Conservation (phyloP, 1,140 invertebrate genomes). For the Stenopsyche tienmushanensis region DNA sequence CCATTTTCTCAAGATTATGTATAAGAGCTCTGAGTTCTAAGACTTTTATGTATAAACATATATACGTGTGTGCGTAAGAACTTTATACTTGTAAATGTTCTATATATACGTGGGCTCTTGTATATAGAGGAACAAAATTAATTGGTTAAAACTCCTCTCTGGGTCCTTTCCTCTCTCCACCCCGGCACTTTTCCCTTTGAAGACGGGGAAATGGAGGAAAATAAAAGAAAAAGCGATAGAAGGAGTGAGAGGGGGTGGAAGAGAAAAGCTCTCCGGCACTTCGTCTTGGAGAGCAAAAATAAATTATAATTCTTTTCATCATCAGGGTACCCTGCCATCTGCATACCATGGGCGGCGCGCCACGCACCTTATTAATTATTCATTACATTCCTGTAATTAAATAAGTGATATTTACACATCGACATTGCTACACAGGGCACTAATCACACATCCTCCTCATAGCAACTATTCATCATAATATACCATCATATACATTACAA, state of each 20-base stretch:
- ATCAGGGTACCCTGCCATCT: conserved; percentile 42
- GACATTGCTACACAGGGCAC: not conserved
- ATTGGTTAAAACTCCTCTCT: conserved; percentile 61
- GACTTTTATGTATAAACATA: conserved; percentile 29
- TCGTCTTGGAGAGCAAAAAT: conserved; percentile 43
- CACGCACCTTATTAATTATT: conserved; percentile 19
- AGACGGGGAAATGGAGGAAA: conserved; percentile 42
- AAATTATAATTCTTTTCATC: conserved; percentile 44
- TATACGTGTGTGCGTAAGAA: conserved; percentile 11
- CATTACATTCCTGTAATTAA: conserved; percentile 23
- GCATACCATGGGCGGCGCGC: conserved; percentile 41
- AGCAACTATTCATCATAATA: too few species aligned
- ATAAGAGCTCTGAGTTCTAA: conserved; percentile 24
- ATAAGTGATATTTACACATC: conserved; percentile 9
- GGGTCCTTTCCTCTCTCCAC: conserved; percentile 50
- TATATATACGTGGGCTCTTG: conserved; percentile 33
- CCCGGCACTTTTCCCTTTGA: conserved; percentile 43
- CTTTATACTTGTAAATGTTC: conserved; percentile 39
- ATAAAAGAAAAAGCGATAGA: conserved; percentile 42
- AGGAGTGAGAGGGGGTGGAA: conserved; percentile 35
- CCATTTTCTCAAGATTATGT: conserved; percentile 37
- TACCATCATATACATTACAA: too few species aligned
- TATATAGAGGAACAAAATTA: conserved; percentile 58
- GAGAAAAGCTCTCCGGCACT: conserved; percentile 41
- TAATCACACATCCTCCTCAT: too few species aligned